Evolutionary conservation across 2,113 vertebrate species (phyloP).

Genomic region (Pelecanus crispus): DNA sequence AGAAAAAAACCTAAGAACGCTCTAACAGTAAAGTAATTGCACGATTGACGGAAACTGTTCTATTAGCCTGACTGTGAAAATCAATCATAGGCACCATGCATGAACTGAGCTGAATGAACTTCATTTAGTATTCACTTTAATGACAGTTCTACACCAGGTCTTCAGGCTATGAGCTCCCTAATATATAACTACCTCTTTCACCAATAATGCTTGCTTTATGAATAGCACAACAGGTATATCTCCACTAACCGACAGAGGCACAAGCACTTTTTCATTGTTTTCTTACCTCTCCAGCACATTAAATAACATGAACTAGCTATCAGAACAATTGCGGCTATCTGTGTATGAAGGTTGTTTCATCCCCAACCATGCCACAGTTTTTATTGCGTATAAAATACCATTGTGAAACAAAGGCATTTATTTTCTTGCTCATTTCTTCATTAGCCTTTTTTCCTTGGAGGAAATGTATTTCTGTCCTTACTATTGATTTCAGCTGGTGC

Average conservation of each 20-base stretch:
- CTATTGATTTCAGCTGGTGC: background rate
- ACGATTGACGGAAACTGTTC: slow-evolving; percentile 33
- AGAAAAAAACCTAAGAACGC: background rate
- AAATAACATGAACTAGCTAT: background rate
- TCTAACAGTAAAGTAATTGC: slow-evolving; percentile 42
- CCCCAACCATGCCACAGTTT: background rate
- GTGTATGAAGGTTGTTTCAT: background rate
- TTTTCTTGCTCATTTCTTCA: background rate
- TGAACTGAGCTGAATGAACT: slow-evolving; percentile 19
- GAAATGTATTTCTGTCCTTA: background rate
- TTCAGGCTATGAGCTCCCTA: slow-evolving; percentile 30
- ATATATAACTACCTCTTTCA: slow-evolving; percentile 19
- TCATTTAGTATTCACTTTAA: slow-evolving; percentile 49
- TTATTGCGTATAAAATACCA: background rate
- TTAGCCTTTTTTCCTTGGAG: background rate
- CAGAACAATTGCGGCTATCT: background rate
- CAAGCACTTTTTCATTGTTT: background rate
- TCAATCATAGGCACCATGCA: background rate
- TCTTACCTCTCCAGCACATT: background rate
- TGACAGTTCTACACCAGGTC: slow-evolving; percentile 9
- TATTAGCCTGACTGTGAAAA: slow-evolving; percentile 50
- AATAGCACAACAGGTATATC: background rate
- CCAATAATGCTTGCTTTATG: slow-evolving; percentile 25
- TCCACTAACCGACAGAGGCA: background rate
- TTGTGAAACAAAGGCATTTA: background rate